Evolutionary conservation across 2,797 vertebrate species (phyloP).

Genomic region (Microhierax caerulescens): DNA sequence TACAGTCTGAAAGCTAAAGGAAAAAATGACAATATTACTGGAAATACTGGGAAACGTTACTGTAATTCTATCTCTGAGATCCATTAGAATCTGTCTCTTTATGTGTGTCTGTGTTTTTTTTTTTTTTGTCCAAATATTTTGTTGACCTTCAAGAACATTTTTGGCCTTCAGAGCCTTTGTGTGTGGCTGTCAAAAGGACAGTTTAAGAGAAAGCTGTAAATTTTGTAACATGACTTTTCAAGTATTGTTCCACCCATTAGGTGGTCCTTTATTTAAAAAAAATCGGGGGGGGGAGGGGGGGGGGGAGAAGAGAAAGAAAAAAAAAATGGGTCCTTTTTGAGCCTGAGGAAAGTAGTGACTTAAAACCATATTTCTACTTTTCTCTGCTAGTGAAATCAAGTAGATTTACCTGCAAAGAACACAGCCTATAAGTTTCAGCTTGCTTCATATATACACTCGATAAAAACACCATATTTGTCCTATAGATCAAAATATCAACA

Average conservation of each 20-base stretch:
- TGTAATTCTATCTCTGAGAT: neutral
- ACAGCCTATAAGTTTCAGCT: neutral
- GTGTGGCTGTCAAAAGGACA: neutral
- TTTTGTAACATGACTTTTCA: neutral
- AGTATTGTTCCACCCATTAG: neutral
- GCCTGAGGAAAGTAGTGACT: neutral
- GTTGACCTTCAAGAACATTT: neutral
- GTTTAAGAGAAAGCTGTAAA: neutral
- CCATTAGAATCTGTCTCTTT: neutral
- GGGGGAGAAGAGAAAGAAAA: neutral
- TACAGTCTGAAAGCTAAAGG: neutral
- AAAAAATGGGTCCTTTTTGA: neutral
- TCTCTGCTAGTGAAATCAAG: neutral
- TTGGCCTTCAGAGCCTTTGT: neutral
- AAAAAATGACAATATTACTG: conserved; percentile 2
- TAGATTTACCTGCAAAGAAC: neutral
- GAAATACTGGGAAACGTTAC: conserved; percentile 13
- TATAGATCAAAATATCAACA: conserved; percentile 42
- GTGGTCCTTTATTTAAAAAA: neutral
- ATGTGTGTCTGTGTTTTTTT: neutral
- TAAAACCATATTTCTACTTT: neutral
- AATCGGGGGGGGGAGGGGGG: neutral
- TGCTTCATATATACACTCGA: neutral
- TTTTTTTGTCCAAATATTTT: neutral
- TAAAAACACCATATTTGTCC: neutral